A percentile compares a stretch with the other conserved stretches of the same genome.
These are phyloP conservation scores for Tanypteryx hageni DNA, from an alignment of 2,888 invertebrate genomes.

Conservation along the genomic window DNA sequence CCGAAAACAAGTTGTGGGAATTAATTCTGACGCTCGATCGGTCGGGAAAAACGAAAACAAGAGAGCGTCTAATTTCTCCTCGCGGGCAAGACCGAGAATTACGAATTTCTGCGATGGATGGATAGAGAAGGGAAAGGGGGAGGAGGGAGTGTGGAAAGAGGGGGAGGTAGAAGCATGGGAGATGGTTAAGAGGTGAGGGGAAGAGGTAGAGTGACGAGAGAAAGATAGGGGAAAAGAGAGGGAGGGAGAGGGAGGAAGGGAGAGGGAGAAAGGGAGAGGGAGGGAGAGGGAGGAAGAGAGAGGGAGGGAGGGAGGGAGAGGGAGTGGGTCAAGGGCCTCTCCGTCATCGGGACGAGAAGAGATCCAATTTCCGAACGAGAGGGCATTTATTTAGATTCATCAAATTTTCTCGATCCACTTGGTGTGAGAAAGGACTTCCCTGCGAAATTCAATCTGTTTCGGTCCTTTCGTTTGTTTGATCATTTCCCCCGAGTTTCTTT, in stretches of 20 bases:
- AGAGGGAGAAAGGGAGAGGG: neutral
- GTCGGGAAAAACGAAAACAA: neutral
- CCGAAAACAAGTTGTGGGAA: neutral
- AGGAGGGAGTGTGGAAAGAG: neutral
- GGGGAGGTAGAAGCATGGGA: neutral
- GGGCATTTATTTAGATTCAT: constrained; percentile 3
- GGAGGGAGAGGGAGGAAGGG: neutral
- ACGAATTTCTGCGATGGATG: neutral
- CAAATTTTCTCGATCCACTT: neutral
- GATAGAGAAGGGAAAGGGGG: neutral
- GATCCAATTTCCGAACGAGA: neutral
- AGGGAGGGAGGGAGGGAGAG: neutral
- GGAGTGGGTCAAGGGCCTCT: neutral
- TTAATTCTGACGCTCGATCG: neutral
- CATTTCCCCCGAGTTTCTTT: neutral
- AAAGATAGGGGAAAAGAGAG: no score
- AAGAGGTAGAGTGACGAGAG: no score
- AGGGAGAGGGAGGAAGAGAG: neutral
- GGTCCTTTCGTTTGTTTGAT: constrained; percentile 3
- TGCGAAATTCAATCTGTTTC: neutral
- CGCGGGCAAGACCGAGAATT: neutral
- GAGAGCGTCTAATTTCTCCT: neutral
- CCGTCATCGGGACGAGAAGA: neutral
- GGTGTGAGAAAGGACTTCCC: neutral
- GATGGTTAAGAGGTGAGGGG: neutral